phyloP scores from a whole-genome alignment of 2,113 vertebrate genomes.

The Chamaetylas fuelleborni region DNA sequence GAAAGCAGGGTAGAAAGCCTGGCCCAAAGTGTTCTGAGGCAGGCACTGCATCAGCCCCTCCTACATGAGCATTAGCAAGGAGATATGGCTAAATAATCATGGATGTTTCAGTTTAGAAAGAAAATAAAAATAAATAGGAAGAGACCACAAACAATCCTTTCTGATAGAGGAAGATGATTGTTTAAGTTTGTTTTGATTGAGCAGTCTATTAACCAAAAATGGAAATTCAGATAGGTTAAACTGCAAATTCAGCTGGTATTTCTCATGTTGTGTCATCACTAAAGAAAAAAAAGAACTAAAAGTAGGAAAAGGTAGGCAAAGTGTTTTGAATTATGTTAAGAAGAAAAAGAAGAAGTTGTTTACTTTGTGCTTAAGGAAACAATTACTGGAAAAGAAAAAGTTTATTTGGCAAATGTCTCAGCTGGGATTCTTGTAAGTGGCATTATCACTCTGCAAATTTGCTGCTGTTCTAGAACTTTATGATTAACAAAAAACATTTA shows the following conservation, averaged over 20 bases:
- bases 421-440: neutral
- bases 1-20: neutral
- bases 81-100: neutral
- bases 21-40: neutral
- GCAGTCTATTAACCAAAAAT: neutral
- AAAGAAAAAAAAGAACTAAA: neutral
- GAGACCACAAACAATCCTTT: neutral
- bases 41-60: neutral
- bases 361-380: neutral
- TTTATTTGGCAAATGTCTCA: neutral
- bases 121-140: neutral
- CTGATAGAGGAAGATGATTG: neutral
- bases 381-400: neutral
- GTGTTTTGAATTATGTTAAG: neutral
- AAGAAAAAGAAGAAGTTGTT: neutral
- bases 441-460: neutral
- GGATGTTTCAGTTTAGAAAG: neutral
- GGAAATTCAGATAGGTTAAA: neutral
- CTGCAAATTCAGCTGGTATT: neutral
- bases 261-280: neutral
- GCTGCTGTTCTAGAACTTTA: neutral
- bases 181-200: neutral
- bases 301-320: neutral
- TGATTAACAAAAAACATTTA: neutral
- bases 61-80: neutral